A percentile compares a stretch with the other conserved stretches of the same genome.
phyloP scores from a whole-genome alignment of 2,888 invertebrate genomes.

The Papilio elwesi region DNA sequence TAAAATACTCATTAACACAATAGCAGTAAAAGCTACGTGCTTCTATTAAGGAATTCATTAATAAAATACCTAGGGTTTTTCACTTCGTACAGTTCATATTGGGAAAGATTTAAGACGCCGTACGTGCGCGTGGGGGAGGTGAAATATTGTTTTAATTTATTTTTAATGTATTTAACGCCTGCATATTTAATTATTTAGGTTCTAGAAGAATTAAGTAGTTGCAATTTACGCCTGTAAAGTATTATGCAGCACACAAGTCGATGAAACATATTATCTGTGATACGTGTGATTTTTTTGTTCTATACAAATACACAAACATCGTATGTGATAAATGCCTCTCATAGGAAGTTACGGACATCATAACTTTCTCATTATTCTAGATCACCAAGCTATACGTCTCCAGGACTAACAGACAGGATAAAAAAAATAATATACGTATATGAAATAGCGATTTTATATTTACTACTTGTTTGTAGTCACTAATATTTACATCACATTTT shows the following conservation, averaged over 20 bases:
- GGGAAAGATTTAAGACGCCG: conserved; percentile 68
- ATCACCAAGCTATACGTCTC: no score
- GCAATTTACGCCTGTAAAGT: not conserved
- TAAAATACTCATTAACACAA: conserved; percentile 8
- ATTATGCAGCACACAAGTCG: no score
- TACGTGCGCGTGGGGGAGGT: conserved; percentile 66
- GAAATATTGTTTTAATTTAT: conserved; percentile 44
- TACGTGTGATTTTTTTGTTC: not conserved
- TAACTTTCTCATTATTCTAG: no score
- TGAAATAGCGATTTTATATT: no score
- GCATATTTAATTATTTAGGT: conserved; percentile 22
- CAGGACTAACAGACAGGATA: no score
- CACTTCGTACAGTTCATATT: conserved; percentile 29
- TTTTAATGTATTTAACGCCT: conserved; percentile 22
- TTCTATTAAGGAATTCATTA: conserved; percentile 33
- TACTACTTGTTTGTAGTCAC: no score
- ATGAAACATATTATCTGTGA: no score
- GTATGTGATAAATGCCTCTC: no score
- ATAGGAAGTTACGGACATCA: no score
- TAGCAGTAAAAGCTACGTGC: conserved; percentile 22
- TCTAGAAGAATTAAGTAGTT: not conserved
- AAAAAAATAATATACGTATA: no score
- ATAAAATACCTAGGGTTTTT: conserved; percentile 34
- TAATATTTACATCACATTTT: no score
- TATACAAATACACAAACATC: no score